phyloP scores from a whole-genome alignment of 2,888 invertebrate genomes.

The Hoplodrina ambigua region DNA sequence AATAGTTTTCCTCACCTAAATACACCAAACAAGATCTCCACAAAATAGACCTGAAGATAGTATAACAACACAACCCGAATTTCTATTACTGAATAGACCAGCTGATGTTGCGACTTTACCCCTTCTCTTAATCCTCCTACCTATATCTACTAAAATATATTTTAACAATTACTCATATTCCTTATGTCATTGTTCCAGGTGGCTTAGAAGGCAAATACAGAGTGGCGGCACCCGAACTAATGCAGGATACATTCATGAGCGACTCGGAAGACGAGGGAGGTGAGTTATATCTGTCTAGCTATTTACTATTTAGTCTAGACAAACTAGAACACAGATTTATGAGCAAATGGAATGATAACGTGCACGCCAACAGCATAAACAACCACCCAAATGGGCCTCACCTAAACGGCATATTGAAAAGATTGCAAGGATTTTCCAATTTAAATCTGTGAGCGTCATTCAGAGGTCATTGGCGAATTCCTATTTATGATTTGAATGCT shows the following conservation, averaged over 20 bases:
- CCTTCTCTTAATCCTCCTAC: neutral
- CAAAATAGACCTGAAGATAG: no score
- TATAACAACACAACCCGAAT: no score
- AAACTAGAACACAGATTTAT: slow-evolving; percentile 4
- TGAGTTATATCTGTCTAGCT: slow-evolving; percentile 77
- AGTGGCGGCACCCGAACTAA: slow-evolving; percentile 99
- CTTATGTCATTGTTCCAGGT: slow-evolving; percentile 82
- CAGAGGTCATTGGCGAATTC: neutral
- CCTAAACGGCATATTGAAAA: neutral
- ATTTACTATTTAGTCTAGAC: slow-evolving; percentile 26
- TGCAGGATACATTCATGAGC: slow-evolving; percentile 99
- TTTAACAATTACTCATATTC: slow-evolving; percentile 3
- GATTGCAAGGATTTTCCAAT: neutral
- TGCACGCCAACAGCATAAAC: neutral
- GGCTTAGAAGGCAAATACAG: slow-evolving; percentile 97
- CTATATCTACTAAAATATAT: neutral
- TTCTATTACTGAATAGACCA: no score
- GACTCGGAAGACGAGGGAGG: slow-evolving; percentile 99
- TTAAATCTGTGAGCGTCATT: neutral
- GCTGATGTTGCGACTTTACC: no score
- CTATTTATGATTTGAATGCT: neutral
- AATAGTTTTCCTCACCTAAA: no score
- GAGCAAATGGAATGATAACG: slow-evolving; percentile 17
- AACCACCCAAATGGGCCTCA: neutral
- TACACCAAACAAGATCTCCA: no score